A percentile compares a stretch with the other conserved stretches of the same genome.
Evolutionary conservation across 2,797 vertebrate species (phyloP).

Genomic region (Anisognathus igniventris): DNA sequence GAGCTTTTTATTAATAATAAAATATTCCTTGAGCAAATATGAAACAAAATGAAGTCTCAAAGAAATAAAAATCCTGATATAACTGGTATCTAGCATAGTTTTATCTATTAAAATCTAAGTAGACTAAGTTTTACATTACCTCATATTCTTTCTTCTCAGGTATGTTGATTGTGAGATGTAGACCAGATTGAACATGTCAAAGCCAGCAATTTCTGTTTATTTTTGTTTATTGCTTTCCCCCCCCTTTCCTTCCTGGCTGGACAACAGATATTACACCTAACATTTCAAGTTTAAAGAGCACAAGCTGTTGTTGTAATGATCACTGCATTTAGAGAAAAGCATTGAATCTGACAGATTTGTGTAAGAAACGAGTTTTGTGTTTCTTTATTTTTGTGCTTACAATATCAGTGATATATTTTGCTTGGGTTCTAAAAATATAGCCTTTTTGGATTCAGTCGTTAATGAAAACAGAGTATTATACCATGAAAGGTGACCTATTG

Average conservation of each 20-base stretch:
- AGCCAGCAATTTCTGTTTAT: background rate
- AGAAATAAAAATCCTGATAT: background rate
- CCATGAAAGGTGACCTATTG: constrained; percentile 32
- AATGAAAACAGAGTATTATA: constrained; percentile 49
- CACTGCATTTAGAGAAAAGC: background rate
- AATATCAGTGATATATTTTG: constrained; percentile 18
- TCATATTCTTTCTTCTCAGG: constrained; percentile 9
- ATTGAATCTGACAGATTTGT: background rate
- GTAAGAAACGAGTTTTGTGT: background rate
- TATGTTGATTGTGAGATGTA: background rate
- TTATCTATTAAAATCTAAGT: background rate
- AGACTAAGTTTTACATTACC: background rate
- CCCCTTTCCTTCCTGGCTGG: background rate
- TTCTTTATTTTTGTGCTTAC: background rate
- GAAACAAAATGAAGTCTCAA: background rate
- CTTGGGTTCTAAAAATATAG: constrained; percentile 22
- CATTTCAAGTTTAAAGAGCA: background rate
- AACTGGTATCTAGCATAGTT: background rate
- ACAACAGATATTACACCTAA: background rate
- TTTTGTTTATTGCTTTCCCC: background rate
- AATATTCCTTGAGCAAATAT: background rate
- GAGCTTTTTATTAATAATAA: background rate
- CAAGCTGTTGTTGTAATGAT: background rate
- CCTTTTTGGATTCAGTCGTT: background rate
- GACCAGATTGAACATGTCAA: background rate